Evolutionary conservation across 2,113 vertebrate species (phyloP), one percentile per base, ranked within the genome.

Genomic region (Oncorhynchus clarkii): DNA sequence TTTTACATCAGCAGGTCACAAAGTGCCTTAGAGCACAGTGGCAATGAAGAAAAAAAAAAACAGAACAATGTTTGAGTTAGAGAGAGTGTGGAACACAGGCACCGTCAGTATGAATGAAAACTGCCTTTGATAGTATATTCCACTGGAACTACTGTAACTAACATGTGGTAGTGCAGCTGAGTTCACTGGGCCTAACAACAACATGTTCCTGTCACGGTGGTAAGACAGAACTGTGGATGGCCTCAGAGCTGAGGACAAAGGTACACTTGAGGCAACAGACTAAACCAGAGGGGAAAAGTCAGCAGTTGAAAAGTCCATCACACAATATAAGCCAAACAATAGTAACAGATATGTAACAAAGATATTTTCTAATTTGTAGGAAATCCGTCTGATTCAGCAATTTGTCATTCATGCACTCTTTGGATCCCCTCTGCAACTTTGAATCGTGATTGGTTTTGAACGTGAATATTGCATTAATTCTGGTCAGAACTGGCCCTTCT

Each of bases 381-480:
- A 89, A 89, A 87, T 85, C 74, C 71, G 79, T 81, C 73, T 78
- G 83, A 84, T 85, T 88, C 81, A 81, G 80, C 82, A 87, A 90
- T 87, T 86, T 88, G 87, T 89, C 87, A 88, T 85, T 86, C 80
- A 80, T 77, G 79, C 85, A 87, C 91, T 88, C 82, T 87, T 84
- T 86, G 85, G 83, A 87, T 89, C 73, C 71, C 79, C 87, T 85
- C 81, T 83, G 34, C 12, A 7, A 18, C 57, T 85, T 80, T 60
- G 22, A 83, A 83, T 71, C 62, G 78, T 86, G 82, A 90, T 90
- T 88, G 85, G 85, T 90, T 80, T 79, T 87, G 76, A 90, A 90
- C 87, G 83, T 84, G 83, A 92, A 89, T 85, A 82, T 84, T 85
- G 76, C 82, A 86, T 87, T 89, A 89, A 92, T 91, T 89, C 86